Evolutionary conservation across 2,113 vertebrate species (phyloP), one percentile per base, ranked within the genome.

Genomic region (Megaleporinus macrocephalus): DNA sequence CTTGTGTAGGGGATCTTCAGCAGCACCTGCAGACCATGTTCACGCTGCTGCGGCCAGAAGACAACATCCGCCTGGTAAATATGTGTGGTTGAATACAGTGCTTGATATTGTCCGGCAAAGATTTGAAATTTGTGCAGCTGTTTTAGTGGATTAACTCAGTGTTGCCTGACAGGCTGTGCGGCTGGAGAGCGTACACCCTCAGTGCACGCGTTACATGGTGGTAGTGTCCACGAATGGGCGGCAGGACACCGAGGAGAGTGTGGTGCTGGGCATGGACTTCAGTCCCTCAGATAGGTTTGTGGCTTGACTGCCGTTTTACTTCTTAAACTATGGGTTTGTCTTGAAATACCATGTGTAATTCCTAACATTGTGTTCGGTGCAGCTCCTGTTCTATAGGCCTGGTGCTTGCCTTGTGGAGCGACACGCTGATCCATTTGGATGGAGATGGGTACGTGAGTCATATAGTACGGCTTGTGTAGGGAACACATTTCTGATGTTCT

Each of bases 11-110:
- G 62, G 97, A 99, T 90, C 96, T 99, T 83, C 98, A 99, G 89
- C 97, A 98, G 59, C 98, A 99, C 92, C 96, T 99, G 78, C 97
- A 99, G 95, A 97, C 96, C 88, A 99, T 99, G 98, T 99, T 99
- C 91, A 96, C 97, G 82, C 92, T 98, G 87, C 95, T 99, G 73
- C 95, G 97, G 69, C 97, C 97, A 11, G 98, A 99, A 91, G 98
- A 99, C 91, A 98, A 95, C 89, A 99, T 99, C 92, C 93, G 97
- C 59, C 94, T 99, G 97, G 98, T 99, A 88, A 94, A 96, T 88
- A 24, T 1, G 4, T 16, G n/a, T n/a, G n/a, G n/a, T n/a, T n/a
- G 1, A 5, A 24, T 14, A 24, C 22, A 30, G 27, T 9, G 41
- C 5, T 44, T 44, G 5, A 44, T 44, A 44, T 10, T 44, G 41